phyloP scores from a whole-genome alignment of 2,113 vertebrate species.

The Cinclus cinclus region DNA sequence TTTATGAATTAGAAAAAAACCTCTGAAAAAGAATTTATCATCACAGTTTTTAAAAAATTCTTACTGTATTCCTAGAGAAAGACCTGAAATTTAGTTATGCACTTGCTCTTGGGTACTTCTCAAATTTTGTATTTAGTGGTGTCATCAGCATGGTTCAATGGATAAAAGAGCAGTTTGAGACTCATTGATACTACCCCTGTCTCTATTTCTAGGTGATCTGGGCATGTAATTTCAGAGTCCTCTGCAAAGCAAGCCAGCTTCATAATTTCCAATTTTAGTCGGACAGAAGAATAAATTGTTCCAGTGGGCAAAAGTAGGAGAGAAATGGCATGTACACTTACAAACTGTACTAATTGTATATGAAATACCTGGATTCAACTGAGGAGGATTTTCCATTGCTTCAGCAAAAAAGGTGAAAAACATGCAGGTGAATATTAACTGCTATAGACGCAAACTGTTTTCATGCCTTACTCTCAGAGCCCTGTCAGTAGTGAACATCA shows the following conservation, averaged over 20 bases:
- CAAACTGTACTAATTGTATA: not conserved
- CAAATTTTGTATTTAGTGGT: not conserved
- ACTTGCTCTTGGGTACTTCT: not conserved
- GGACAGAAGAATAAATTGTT: slow-evolving; percentile 1
- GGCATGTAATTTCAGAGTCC: not conserved
- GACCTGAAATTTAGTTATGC: not conserved
- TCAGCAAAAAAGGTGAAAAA: not conserved
- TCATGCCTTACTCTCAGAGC: not conserved
- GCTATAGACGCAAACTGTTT: not conserved
- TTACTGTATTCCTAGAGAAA: not conserved
- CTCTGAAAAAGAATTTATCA: not conserved
- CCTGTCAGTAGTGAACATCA: not conserved
- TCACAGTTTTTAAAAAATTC: not conserved
- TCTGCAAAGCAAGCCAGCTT: slow-evolving; percentile 4
- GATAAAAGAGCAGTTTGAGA: not conserved
- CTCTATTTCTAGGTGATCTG: not conserved
- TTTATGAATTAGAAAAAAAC: not conserved
- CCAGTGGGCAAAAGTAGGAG: not conserved
- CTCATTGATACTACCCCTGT: not conserved
- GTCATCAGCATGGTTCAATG: not conserved
- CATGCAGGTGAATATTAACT: not conserved
- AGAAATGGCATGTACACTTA: not conserved
- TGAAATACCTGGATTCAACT: not conserved
- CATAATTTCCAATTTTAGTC: not conserved
- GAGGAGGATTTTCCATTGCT: not conserved